phyloP scores from a whole-genome alignment of 2,797 vertebrate species.

The Sebastes oblongus region DNA sequence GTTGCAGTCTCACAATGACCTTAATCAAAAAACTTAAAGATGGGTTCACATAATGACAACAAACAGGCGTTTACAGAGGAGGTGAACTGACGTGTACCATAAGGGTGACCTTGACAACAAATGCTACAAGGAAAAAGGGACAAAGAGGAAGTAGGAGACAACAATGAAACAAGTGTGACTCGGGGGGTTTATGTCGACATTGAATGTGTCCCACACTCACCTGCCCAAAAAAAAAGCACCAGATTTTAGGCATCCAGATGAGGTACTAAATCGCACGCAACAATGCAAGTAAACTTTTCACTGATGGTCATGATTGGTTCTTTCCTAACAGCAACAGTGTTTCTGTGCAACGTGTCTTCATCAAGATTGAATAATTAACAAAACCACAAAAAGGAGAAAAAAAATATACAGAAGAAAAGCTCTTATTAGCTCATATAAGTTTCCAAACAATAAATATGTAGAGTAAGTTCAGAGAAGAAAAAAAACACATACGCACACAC shows the following conservation, averaged over 20 bases:
- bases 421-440: constrained; percentile 73
- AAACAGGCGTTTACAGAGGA: constrained; percentile 43
- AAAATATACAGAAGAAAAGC: constrained; percentile 71
- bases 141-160: constrained; percentile 37
- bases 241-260: constrained; percentile 76
- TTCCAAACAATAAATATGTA: constrained; percentile 89
- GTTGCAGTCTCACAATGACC: constrained; percentile 61
- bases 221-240: constrained; percentile 72
- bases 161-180: constrained; percentile 46
- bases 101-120: constrained; percentile 36
- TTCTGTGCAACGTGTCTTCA: constrained; percentile 79
- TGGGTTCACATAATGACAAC: constrained; percentile 55
- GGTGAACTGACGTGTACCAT: constrained; percentile 49
- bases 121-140: constrained; percentile 18
- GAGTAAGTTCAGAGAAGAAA: constrained; percentile 67
- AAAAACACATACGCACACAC: constrained; percentile 14
- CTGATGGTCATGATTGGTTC: constrained; percentile 67
- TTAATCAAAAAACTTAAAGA: constrained; percentile 42
- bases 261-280: constrained; percentile 79
- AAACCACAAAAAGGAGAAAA: constrained; percentile 60
- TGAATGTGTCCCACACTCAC: constrained; percentile 28
- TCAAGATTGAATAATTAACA: constrained; percentile 71
- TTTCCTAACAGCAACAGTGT: constrained; percentile 72
- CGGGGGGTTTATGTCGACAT: constrained; percentile 20
- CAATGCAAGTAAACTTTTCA: constrained; percentile 75